Evolutionary conservation across 1,140 invertebrate genomes (phyloP), one percentile per base, ranked within the genome.

Genomic region (Cotesia typhae): DNA sequence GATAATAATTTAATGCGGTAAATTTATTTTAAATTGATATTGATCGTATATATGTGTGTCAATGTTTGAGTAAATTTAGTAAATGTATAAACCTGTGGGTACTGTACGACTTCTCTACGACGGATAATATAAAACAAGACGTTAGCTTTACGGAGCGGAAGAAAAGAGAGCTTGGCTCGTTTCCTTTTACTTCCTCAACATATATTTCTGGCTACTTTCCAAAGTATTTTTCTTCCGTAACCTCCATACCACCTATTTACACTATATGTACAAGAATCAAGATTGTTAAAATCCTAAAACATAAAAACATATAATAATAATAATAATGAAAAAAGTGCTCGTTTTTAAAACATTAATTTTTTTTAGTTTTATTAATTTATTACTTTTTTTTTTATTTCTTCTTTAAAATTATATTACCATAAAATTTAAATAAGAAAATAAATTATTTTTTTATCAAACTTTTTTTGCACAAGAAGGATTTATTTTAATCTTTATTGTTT

Each of bases 81-180:
- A 66, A 41, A 28, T 28, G 28, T 28, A 28, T 28, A 1, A 28
- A 28, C 28, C 28, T 1, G 28, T 28, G 28, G 28, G 28, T 28
- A 28, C 28, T 28, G 28, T 28, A 28, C 28, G 28, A 28, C 28
- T 28, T 28, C 66, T 28, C 28, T 67, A 28, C 66, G 51, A 67
- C 51, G 52, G 66, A 28, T 28, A 28, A 28, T 28, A 28, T 75
- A 78, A 78, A 78, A 67, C 75, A 73, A 74, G 74, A 76, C 72
- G 75, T 77, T 77, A 74, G 72, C 72, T 79, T 80, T 75, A 79
- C 76, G 75, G 70, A 67, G 75, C 73, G 76, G 76, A 80, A 79
- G 74, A 52, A 67, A 77, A 72, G 38, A 69, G 14, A 41, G 60
- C 37, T 6, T 51, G 36, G n/a, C 7, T 67, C 52, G 20, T 52